Evolutionary conservation across 2,888 invertebrate genomes (phyloP), one percentile per base, ranked within the genome.

Genomic region (Beris morrisii): DNA sequence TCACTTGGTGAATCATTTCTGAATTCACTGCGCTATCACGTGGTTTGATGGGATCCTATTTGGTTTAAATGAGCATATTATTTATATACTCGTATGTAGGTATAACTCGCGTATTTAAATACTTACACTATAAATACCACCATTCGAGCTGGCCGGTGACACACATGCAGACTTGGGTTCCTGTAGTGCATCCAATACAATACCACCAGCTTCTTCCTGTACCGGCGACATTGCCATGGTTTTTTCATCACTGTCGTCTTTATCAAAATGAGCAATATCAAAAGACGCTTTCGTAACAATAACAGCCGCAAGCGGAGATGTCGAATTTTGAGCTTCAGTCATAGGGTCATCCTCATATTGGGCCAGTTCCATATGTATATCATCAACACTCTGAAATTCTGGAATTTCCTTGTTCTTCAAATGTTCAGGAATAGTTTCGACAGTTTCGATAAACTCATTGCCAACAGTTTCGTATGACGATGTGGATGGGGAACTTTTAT

Each of bases 141-240:
- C 94, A 77, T 93, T 92, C n/a, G 93, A 93, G 74, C 93, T 93
- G 11, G 92, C 93, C 0, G 94, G 93, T 0, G 93, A 93, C 5
- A 89, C 90, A 73, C 93, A 92, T 44, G 86, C 85, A 0, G 89
- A 88, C 50, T 87, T 81, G 2, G 81, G 80, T 67, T 81, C 78
- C 53, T 77, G 78, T 30, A 81, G 71, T 6, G 76, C 77, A 71
- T 79, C 77, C 67, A 80, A 70, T 2, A 74, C 56, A 73, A 73
- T 58, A 73, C 75, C 64, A 6, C 64, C 32, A 3, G 65, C 59
- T 71, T 88, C 88, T 70, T 89, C 89, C 5, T 84, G 81, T 0
- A 88, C 83, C 1, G 86, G 83, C 7, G 87, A 84, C 71, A 88
- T 78, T 0, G 83, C 82, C 32, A 80, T 78, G 28, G 81, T 84